Evolutionary conservation across 2,888 invertebrate species (phyloP), one percentile per base, ranked within the genome.

Genomic region (Drosophila formosana): DNA sequence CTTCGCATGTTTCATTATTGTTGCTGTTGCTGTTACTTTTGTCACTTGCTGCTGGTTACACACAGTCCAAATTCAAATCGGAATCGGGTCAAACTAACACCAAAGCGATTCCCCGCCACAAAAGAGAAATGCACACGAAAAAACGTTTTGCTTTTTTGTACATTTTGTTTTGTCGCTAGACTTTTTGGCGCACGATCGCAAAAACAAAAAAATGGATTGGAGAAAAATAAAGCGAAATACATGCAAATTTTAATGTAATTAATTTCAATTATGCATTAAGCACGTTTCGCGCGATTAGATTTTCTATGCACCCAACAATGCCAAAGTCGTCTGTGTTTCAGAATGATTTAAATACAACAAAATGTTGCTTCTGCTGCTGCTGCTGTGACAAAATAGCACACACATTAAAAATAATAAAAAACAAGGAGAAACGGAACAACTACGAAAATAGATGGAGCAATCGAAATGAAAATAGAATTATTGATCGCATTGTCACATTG

Each of bases 21-120:
- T 46, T 71, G 32, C 45, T 50, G 50, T 34, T 52, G 23, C 37
- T 66, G 46, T 47, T 63, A 43, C 58, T 56, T 56, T 74, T 65
- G 60, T 80, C 62, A 58, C 61, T 80, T 52, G 68, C 63, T 55
- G 32, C 63, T 55, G 32, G 26, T 53, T 25, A 56, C 58, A 75
- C 79, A 78, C 57, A 79, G 75, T 79, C 75, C 61, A 78, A 78
- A 70, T 76, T 80, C 64, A 69, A 67, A 78, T 65, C 61, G 71
- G 70, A 80, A 86, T 80, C 80, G 80, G 80, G 83, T 82, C 80
- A 80, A 72, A 77, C 65, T 60, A 62, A 65, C 46, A 61, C 51
- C 57, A 63, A 63, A 76, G 58, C 52, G 63, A 68, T 70, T 34
- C 66, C 66, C 66, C 66, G 66, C 18, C 43, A 34, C 28, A 47